Base-by-base conservation (phyloP, 2,888 invertebrate species). In the Linnaemya tessellans region DNA sequence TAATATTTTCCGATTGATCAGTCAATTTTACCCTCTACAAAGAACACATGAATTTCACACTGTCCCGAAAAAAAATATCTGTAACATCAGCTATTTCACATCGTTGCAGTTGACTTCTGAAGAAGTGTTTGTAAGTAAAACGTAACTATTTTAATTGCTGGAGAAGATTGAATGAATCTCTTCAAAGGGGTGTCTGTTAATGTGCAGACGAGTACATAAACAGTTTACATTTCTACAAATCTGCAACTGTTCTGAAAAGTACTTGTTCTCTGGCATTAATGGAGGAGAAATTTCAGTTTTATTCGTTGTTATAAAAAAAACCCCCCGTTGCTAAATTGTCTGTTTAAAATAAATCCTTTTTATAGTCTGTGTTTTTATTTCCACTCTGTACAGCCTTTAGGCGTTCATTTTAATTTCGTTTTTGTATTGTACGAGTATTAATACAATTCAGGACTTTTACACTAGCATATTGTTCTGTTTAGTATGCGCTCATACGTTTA, bases 341-440 rank as follows among this genome's bases (percentile, higher is more conserved):
- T 30, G 68, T 38, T 51, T 51, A 46, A 46, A 41, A 78, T 58
- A 68, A 56, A n/a, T n/a, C 20, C 9, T 74, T 25, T 74, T 38
- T n/a, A 2, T 18, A 43, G 25, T 43, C 25, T 11, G 30, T 35
- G 0, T 35, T 35, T 35, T 43, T 46, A 43, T 56, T 58, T 38
- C 51, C 3, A 10, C 25, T 18, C 54, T 64, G 51, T 43, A 43
- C 41, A 70, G 51, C 60, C 60, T 62, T 51, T 25, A 62, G 62
- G 78, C 78, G 30, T 38, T 60, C 10, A 41, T 68, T 60, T 70
- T 78, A 8, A 56, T 58, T 58, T 43, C 49, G 25, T 35, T 65
- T 65, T 65, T 30, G 20, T 51, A 38, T 73, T 56, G 30, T 77
- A n/a, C n/a, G n/a, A n/a, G n/a, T n/a, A n/a, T 65, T 65, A 43